Evolutionary conservation across 2,113 vertebrate genomes (phyloP).

Genomic region (Ailuropoda melanoleuca): DNA sequence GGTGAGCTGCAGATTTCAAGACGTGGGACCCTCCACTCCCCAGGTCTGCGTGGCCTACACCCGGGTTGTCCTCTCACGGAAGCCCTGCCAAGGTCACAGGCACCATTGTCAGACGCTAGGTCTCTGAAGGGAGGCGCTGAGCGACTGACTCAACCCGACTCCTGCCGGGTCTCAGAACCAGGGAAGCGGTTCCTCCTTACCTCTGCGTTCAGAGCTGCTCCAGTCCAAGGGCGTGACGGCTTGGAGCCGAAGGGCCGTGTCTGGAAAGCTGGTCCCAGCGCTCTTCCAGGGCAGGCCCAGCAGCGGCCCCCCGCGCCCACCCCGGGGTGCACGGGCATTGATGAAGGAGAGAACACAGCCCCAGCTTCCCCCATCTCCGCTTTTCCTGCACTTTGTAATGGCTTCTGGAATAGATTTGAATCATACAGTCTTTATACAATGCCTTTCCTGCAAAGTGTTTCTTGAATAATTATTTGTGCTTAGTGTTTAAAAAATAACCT

Average conservation of each 20-base stretch:
- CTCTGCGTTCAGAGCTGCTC: not conserved
- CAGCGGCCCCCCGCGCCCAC: fast-evolving
- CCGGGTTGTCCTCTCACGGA: not conserved
- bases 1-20: not conserved
- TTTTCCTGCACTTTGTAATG: conserved; percentile 25
- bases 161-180: not conserved
- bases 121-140: not conserved
- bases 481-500: conserved; percentile 46
- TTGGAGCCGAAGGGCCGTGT: not conserved
- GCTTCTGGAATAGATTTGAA: conserved; percentile 31
- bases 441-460: conserved; percentile 3
- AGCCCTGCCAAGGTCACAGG: not conserved
- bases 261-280: not conserved
- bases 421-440: not conserved
- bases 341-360: not conserved
- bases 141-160: not conserved
- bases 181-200: not conserved
- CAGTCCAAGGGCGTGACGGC: not conserved
- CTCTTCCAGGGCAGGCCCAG: no score
- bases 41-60: not conserved
- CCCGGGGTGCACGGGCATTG: not conserved
- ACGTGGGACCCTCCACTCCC: not conserved
- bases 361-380: not conserved
- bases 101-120: not conserved
- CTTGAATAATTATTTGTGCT: conserved; percentile 47